phyloP scores from a whole-genome alignment of 2,113 vertebrate genomes.

The Chiloscyllium plagiosum region DNA sequence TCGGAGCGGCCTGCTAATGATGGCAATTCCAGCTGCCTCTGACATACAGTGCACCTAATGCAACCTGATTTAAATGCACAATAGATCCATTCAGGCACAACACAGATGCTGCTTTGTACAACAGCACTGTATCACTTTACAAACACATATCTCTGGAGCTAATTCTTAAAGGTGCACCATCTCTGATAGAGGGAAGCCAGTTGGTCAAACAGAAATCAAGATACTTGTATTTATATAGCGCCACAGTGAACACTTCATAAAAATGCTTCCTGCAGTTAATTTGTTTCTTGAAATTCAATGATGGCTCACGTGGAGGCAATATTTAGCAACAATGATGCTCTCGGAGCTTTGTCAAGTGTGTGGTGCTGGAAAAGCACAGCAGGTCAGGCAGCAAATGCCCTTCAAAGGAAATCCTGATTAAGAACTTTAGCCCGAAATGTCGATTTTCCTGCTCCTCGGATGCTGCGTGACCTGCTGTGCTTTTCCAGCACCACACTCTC shows the following conservation, averaged over 20 bases:
- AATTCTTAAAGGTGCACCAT: background rate
- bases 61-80: background rate
- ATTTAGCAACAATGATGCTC: background rate
- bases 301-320: background rate
- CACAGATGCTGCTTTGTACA: constrained; percentile 7
- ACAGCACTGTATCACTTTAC: background rate
- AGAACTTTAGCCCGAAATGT: too few species aligned
- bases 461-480: too few species aligned
- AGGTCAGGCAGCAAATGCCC: too few species aligned
- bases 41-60: background rate
- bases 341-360: background rate
- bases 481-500: too few species aligned
- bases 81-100: background rate
- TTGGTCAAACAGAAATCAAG: background rate
- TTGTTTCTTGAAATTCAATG: background rate
- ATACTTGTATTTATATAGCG: background rate
- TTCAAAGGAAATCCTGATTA: too few species aligned
- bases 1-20: constrained; percentile 2
- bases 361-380: too few species aligned
- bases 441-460: too few species aligned
- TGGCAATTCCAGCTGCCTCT: background rate
- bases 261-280: background rate
- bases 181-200: background rate
- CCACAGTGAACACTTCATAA: background rate
- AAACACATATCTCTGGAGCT: background rate